Evolutionary conservation across 1,140 invertebrate genomes (phyloP).

Genomic region (Lasaia peninsularis): DNA sequence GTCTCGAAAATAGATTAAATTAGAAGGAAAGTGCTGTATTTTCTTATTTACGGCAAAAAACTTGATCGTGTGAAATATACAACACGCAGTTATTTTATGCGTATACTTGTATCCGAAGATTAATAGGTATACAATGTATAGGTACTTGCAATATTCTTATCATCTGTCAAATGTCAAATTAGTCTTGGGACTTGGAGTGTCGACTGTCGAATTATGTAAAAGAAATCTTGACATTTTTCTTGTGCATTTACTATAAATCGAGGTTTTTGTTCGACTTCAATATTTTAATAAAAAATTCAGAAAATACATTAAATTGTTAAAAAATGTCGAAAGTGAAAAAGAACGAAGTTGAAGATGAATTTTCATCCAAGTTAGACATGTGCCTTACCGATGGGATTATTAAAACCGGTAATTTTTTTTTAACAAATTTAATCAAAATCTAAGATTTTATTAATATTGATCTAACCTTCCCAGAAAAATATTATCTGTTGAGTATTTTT

Average conservation of each 20-base stretch:
- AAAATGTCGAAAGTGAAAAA: constrained; percentile 51
- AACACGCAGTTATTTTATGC: too few relatives aligned
- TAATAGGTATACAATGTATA: too few relatives aligned
- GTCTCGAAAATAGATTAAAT: too few relatives aligned
- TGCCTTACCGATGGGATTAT: constrained; percentile 80
- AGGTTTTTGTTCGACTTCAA: not conserved
- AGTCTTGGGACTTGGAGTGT: constrained; percentile 29
- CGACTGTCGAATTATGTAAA: constrained; percentile 69
- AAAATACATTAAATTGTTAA: constrained; percentile 7
- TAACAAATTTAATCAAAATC: not conserved
- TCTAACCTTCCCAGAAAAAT: too few relatives aligned
- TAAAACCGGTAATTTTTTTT: constrained; percentile 76
- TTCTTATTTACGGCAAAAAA: too few relatives aligned
- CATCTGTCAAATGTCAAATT: constrained; percentile 20
- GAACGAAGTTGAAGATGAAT: constrained; percentile 71
- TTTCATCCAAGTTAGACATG: constrained; percentile 78
- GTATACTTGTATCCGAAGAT: too few relatives aligned
- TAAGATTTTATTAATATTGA: too few relatives aligned
- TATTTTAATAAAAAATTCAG: not conserved
- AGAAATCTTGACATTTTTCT: constrained; percentile 23
- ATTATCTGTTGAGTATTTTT: too few relatives aligned
- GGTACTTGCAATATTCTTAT: too few relatives aligned
- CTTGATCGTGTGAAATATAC: too few relatives aligned
- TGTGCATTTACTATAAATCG: constrained; percentile 9
- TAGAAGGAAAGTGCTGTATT: too few relatives aligned